phyloP scores from a whole-genome alignment of 2,888 invertebrate species.

The Eupithecia vulgata region DNA sequence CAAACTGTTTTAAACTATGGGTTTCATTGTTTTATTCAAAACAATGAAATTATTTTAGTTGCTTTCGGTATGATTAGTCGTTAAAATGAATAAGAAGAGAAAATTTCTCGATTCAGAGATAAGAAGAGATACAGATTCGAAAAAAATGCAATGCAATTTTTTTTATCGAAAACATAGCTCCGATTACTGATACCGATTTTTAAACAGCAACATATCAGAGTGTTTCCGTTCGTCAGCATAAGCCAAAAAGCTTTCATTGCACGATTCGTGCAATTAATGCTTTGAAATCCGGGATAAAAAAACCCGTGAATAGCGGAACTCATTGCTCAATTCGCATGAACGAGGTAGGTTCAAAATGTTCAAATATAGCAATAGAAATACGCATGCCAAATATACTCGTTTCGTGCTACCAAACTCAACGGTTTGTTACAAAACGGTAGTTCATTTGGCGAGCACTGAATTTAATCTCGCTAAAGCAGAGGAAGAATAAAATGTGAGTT shows the following conservation, averaged over 20 bases:
- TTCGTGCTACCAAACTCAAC: constrained; percentile 16
- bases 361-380: constrained; percentile 28
- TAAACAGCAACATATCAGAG: neutral
- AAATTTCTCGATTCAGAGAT: neutral
- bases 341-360: constrained; percentile 3
- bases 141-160: neutral
- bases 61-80: neutral
- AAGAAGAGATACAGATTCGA: no score
- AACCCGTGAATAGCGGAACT: constrained; percentile 11
- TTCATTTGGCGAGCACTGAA: constrained; percentile 43
- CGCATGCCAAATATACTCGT: constrained; percentile 41
- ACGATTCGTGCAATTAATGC: neutral
- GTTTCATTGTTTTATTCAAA: no score
- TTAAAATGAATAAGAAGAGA: neutral
- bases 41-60: neutral
- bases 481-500: constrained; percentile 51
- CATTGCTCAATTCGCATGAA: constrained; percentile 21
- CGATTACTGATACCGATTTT: neutral
- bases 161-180: neutral
- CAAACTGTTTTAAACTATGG: no score
- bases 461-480: constrained; percentile 50
- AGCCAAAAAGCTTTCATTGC: neutral
- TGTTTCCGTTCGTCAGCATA: neutral
- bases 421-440: constrained; percentile 28
- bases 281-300: constrained; percentile 12